phyloP scores from a whole-genome alignment of 2,888 invertebrate species.

The Synergus itoensis region DNA sequence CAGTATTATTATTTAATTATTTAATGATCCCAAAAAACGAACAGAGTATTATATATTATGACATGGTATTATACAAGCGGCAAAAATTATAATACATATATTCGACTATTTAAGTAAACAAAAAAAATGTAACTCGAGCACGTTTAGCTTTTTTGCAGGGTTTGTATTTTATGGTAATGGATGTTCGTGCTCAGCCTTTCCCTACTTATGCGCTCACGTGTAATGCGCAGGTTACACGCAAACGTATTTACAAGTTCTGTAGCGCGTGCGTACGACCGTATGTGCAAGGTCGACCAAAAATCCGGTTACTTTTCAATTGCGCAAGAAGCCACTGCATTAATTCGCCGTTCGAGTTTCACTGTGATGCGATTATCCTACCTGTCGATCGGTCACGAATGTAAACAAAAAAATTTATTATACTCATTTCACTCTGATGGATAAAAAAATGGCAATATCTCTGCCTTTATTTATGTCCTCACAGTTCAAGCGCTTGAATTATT shows the following conservation, averaged over 20 bases:
- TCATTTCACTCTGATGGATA: background rate
- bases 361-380: slow-evolving; percentile 10
- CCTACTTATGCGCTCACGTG: slow-evolving; percentile 10
- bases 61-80: background rate
- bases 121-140: background rate
- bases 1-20: too few relatives aligned
- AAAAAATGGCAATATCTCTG: background rate
- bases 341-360: slow-evolving; percentile 21
- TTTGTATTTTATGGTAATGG: slow-evolving; percentile 14
- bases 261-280: slow-evolving; percentile 9
- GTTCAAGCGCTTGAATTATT: background rate
- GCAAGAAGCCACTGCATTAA: slow-evolving; percentile 7
- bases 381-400: background rate
- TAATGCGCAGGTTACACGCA: background rate
- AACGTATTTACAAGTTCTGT: slow-evolving; percentile 24
- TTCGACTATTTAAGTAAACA: background rate
- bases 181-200: slow-evolving; percentile 12
- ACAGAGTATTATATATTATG: background rate
- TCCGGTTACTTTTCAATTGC: slow-evolving; percentile 66
- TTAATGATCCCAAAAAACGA: too few relatives aligned
- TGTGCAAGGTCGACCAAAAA: slow-evolving; percentile 73
- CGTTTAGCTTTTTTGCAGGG: background rate
- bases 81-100: background rate
- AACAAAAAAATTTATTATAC: slow-evolving; percentile 12
- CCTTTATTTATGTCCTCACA: background rate